Conservation (phyloP, 2,888 invertebrate species). For the Anorthoa munda region DNA sequence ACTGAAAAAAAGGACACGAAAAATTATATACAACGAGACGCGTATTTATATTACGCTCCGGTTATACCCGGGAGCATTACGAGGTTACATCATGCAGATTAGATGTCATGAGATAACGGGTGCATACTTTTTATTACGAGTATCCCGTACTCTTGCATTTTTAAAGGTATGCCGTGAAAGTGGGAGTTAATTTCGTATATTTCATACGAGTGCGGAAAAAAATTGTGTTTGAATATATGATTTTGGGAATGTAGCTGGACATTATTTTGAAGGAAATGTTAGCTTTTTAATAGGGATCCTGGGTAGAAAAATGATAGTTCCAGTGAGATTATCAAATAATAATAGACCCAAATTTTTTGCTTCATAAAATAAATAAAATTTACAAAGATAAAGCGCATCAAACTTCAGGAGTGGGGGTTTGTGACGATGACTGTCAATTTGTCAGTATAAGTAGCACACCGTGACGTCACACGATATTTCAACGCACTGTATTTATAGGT, state of each 20-base stretch:
- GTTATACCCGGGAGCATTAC: slow-evolving; percentile 68
- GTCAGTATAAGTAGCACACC: no score
- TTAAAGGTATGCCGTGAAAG: slow-evolving; percentile 58
- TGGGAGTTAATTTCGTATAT: slow-evolving; percentile 60
- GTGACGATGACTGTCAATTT: no score
- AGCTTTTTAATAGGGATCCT: slow-evolving; percentile 20
- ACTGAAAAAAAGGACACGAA: slow-evolving; percentile 31
- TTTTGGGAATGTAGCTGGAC: slow-evolving; percentile 10
- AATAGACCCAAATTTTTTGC: no score
- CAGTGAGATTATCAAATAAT: no score
- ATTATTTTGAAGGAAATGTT: background rate
- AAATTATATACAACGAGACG: slow-evolving; percentile 43
- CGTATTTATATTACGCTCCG: slow-evolving; percentile 60
- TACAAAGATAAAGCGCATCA: no score
- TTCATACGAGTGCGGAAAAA: slow-evolving; percentile 24
- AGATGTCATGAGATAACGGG: slow-evolving; percentile 70
- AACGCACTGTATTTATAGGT: no score
- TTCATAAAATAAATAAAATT: no score
- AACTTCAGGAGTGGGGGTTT: no score
- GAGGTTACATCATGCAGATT: slow-evolving; percentile 72
- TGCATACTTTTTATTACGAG: slow-evolving; percentile 70
- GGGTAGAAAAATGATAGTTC: no score
- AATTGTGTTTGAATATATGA: slow-evolving; percentile 2
- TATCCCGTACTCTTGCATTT: slow-evolving; percentile 60
- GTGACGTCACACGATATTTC: no score